Percentiles rank a stretch among this genome's conserved stretches.
Conservation (phyloP, 30 jellyfish, hydroid and myxozoan genomes). For the Catostylus mosaicus region DNA sequence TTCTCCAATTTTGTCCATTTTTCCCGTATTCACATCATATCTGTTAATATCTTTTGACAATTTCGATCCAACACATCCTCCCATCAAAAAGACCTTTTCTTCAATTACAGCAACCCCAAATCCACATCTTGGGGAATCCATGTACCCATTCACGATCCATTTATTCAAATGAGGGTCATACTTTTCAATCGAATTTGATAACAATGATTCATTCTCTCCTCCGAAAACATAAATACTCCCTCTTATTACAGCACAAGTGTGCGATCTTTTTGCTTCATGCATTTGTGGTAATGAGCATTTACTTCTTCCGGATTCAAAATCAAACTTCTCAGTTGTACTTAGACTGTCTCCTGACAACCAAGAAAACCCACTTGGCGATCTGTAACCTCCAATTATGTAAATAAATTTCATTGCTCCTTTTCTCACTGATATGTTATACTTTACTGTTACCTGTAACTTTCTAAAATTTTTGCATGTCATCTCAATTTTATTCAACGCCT, state of each 20-base stretch:
- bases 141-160: slow-evolving; percentile 51
- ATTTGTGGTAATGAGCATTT: slow-evolving; percentile 59
- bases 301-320: slow-evolving; percentile 49
- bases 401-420: slow-evolving; percentile 60
- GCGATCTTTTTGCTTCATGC: slow-evolving; percentile 71
- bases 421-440: slow-evolving; percentile 33
- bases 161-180: slow-evolving; percentile 61
- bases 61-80: slow-evolving; percentile 71
- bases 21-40: slow-evolving; percentile 40
- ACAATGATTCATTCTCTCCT: slow-evolving; percentile 66
- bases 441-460: slow-evolving; percentile 52
- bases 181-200: slow-evolving; percentile 39
- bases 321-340: slow-evolving; percentile 62
- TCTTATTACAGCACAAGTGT: slow-evolving; percentile 51
- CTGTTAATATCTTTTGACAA: slow-evolving; percentile 53
- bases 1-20: slow-evolving; percentile 60
- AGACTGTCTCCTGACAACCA: slow-evolving; percentile 71
- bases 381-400: slow-evolving; percentile 66
- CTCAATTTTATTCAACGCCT: slow-evolving; percentile 25
- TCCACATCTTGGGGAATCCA: slow-evolving; percentile 72
- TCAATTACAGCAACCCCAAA: slow-evolving; percentile 62
- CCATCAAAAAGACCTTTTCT: slow-evolving; percentile 49
- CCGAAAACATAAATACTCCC: slow-evolving; percentile 64
- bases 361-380: slow-evolving; percentile 63
- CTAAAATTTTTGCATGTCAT: slow-evolving; percentile 48